Evolutionary conservation across 1,140 invertebrate genomes (phyloP).

Genomic region (Trachymyrmex septentrionalis): DNA sequence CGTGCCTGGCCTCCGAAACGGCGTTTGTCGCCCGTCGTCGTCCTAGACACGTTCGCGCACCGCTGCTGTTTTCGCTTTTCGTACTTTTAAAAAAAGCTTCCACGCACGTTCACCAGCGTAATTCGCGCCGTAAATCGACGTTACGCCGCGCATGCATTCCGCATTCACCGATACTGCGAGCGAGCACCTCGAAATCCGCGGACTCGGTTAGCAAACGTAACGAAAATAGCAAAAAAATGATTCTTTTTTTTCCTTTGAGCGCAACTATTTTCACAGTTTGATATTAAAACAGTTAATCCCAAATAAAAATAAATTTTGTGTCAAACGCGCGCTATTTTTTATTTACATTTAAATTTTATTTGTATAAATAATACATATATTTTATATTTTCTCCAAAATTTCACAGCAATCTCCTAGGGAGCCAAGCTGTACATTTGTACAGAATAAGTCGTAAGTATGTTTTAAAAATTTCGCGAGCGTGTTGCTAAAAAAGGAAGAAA

Average conservation of each 20-base stretch:
- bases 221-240: conserved; percentile 47
- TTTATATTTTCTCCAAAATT: neutral
- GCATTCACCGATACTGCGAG: conserved; percentile 10
- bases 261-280: conserved; percentile 32
- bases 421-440: neutral
- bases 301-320: neutral
- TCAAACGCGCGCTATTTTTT: neutral
- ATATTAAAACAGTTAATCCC: neutral
- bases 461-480: too few relatives aligned
- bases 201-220: conserved; percentile 13
- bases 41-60: conserved; percentile 72
- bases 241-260: conserved; percentile 8
- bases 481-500: too few relatives aligned
- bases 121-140: conserved; percentile 66
- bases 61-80: conserved; percentile 63
- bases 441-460: neutral
- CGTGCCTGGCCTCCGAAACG: conserved; percentile 75
- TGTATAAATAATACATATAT: neutral
- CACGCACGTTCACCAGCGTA: conserved; percentile 52
- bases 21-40: conserved; percentile 58
- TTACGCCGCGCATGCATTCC: conserved; percentile 35
- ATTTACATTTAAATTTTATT: conserved; percentile 6
- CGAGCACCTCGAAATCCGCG: conserved; percentile 45
- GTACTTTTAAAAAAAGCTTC: conserved; percentile 74
- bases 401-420: neutral